phyloP scores from a whole-genome alignment of 2,888 invertebrate genomes.

The Drosophila infuscata region DNA sequence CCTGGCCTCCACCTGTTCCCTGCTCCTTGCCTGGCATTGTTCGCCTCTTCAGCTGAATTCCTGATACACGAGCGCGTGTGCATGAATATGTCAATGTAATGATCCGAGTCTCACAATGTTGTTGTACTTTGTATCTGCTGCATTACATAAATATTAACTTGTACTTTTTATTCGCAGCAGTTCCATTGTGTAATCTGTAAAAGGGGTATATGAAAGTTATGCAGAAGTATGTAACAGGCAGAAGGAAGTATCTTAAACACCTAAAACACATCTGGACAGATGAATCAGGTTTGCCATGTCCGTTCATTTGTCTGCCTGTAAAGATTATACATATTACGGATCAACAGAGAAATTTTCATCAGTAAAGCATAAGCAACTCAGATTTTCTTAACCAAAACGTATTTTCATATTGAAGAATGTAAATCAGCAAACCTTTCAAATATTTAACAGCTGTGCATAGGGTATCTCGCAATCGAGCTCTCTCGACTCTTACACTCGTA shows the following conservation, averaged over 20 bases:
- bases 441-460: neutral
- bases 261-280: fast-evolving
- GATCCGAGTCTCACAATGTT: slow-evolving; percentile 51
- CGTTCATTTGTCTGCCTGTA: neutral
- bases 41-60: slow-evolving; percentile 69
- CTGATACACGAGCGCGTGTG: slow-evolving; percentile 47
- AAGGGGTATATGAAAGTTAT: neutral
- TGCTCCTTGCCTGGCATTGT: slow-evolving; percentile 45
- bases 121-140: slow-evolving; percentile 63
- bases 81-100: slow-evolving; percentile 81
- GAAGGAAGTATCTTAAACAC: neutral
- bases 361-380: no score
- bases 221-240: neutral
- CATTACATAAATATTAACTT: slow-evolving; percentile 79
- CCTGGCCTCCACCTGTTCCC: neutral
- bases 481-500: slow-evolving; percentile 58
- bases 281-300: neutral
- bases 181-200: neutral
- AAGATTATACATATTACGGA: no score
- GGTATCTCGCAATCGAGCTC: neutral
- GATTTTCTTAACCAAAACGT: no score
- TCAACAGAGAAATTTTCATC: neutral
- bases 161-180: slow-evolving; percentile 63
- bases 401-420: neutral
- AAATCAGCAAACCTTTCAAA: neutral